Conservation (phyloP, 2,888 invertebrate genomes). For the Caenorhabditis virilis region DNA sequence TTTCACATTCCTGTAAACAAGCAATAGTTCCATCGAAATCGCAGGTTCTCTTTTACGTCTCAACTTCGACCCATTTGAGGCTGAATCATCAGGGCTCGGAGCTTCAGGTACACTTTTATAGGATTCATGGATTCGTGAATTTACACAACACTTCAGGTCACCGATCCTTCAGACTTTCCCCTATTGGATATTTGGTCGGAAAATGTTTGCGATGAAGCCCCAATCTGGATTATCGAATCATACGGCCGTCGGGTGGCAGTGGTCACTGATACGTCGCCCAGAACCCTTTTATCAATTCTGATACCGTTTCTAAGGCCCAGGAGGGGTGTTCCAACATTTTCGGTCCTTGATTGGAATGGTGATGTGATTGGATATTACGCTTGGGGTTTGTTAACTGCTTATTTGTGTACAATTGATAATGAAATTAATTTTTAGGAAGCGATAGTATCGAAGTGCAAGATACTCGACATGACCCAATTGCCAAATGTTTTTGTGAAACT, state of each 20-base stretch:
- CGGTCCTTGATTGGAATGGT: conserved; percentile 49
- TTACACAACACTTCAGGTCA: conserved; percentile 47
- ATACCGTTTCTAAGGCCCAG: conserved; percentile 36
- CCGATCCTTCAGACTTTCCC: conserved; percentile 61
- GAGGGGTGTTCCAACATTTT: conserved; percentile 28
- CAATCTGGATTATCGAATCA: conserved; percentile 48
- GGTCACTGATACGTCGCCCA: conserved; percentile 37
- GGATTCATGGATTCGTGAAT: neutral
- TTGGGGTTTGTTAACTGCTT: conserved; percentile 7
- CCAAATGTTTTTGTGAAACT: conserved; percentile 33
- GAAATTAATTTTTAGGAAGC: conserved; percentile 9
- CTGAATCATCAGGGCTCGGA: conserved; percentile 58
- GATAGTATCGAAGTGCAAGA: conserved; percentile 37
- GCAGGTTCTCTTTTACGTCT: conserved; percentile 60
- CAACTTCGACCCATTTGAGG: conserved; percentile 48
- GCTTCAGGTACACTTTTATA: conserved; percentile 47
- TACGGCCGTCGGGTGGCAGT: conserved; percentile 48
- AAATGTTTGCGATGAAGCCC: conserved; percentile 47
- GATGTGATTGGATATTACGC: conserved; percentile 42
- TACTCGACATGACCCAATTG: conserved; percentile 34
- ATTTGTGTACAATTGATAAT: neutral
- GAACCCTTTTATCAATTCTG: conserved; percentile 29
- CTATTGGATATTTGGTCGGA: conserved; percentile 63
- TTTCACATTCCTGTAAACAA: conserved; percentile 37
- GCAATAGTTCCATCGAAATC: conserved; percentile 50